Percentiles rank a stretch among this genome's conserved stretches.
These are phyloP conservation scores for Acronicta alni DNA, from an alignment of 2,888 invertebrate species.

Conservation along the genomic window DNA sequence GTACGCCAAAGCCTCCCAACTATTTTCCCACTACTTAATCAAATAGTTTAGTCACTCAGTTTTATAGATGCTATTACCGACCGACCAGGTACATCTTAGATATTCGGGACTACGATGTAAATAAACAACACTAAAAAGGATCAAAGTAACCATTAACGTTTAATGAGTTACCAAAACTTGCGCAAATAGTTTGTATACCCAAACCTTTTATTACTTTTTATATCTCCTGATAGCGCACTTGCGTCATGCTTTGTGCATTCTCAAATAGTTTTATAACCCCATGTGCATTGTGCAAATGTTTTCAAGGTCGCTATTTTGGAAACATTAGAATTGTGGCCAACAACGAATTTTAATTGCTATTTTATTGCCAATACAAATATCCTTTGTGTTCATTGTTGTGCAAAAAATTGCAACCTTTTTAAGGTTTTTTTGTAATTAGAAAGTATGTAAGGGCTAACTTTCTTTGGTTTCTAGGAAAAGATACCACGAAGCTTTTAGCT, in stretches of 20 bases:
- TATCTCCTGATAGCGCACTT: slow-evolving; percentile 29
- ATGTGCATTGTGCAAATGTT: slow-evolving; percentile 63
- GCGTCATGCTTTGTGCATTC: slow-evolving; percentile 51
- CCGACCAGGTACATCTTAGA: not conserved
- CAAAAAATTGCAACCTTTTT: slow-evolving; percentile 70
- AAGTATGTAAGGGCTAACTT: slow-evolving; percentile 67
- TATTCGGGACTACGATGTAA: slow-evolving; percentile 1
- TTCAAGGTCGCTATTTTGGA: slow-evolving; percentile 53
- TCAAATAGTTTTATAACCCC: slow-evolving; percentile 63
- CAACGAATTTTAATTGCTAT: slow-evolving; percentile 56
- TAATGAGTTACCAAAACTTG: slow-evolving; percentile 26
- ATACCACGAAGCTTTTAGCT: slow-evolving; percentile 30
- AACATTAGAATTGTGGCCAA: slow-evolving; percentile 45
- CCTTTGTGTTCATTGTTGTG: slow-evolving; percentile 60
- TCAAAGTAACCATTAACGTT: slow-evolving; percentile 15
- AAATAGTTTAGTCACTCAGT: not conserved
- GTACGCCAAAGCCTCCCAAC: no score
- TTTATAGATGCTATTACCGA: not conserved
- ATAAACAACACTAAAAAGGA: slow-evolving; percentile 10
- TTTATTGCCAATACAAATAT: slow-evolving; percentile 53
- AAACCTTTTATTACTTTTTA: slow-evolving; percentile 26
- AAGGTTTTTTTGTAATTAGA: slow-evolving; percentile 68
- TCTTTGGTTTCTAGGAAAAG: slow-evolving; percentile 52
- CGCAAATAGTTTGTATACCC: slow-evolving; percentile 34
- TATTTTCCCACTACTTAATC: no score